Conservation (phyloP, 2,797 vertebrate species). For the Pseudopleuronectes americanus region DNA sequence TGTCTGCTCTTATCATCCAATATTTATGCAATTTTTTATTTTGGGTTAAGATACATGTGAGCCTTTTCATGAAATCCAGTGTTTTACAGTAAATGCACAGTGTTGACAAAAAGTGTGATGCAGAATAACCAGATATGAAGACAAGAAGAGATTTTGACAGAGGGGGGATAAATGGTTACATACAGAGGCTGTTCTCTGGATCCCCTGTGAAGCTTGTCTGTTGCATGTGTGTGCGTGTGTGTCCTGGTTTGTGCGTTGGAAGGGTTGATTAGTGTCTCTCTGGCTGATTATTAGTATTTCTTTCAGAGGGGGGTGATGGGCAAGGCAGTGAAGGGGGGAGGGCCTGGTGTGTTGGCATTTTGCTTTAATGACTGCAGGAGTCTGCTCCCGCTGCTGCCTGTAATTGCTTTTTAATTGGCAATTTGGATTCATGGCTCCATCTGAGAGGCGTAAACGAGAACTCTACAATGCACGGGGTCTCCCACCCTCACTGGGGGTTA, state of each 20-base stretch:
- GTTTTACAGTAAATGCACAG: background rate
- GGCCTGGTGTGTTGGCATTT: slow-evolving; percentile 77
- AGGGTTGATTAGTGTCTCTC: slow-evolving; percentile 58
- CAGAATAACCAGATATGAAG: slow-evolving; percentile 1
- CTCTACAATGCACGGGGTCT: slow-evolving; percentile 74
- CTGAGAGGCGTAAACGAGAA: slow-evolving; percentile 81
- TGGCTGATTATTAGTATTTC: slow-evolving; percentile 58
- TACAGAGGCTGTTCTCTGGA: slow-evolving; percentile 31
- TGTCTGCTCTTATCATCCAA: slow-evolving; percentile 23
- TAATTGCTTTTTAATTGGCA: slow-evolving; percentile 88
- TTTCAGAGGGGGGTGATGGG: slow-evolving; percentile 54
- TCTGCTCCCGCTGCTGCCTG: slow-evolving; percentile 81
- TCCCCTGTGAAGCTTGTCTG: slow-evolving; percentile 36
- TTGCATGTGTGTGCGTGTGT: slow-evolving; percentile 30
- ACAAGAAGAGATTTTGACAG: background rate
- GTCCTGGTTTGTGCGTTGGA: slow-evolving; percentile 46
- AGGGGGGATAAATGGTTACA: slow-evolving; percentile 28
- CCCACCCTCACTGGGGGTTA: slow-evolving; percentile 72
- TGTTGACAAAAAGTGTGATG: background rate
- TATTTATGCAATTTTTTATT: slow-evolving; percentile 3
- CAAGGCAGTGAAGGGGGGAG: slow-evolving; percentile 56
- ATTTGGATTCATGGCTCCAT: slow-evolving; percentile 85
- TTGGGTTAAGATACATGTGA: background rate
- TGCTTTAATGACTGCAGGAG: slow-evolving; percentile 82
- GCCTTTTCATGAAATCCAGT: background rate